Conservation (phyloP, 2,113 vertebrate species). For the Triplophysa rosa region DNA sequence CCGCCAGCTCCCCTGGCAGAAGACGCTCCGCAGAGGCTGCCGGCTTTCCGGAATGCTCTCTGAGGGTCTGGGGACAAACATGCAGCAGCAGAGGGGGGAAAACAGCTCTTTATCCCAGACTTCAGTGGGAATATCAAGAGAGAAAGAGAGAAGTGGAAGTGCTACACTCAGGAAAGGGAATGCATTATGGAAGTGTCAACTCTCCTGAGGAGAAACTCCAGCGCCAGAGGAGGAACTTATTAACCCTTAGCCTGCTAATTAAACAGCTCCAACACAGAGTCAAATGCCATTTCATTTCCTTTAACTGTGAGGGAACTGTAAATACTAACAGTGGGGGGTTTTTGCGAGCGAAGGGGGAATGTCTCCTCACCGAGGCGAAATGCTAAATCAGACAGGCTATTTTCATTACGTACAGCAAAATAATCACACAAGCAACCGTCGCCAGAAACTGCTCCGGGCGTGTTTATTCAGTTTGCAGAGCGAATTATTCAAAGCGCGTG, state of each 20-base stretch:
- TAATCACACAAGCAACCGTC: conserved; percentile 31
- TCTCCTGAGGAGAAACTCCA: conserved; percentile 54
- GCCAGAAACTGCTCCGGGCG: conserved; percentile 21
- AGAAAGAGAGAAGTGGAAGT: conserved; percentile 32
- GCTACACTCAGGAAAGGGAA: conserved; percentile 53
- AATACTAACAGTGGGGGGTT: conserved; percentile 38
- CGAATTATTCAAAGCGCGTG: not conserved
- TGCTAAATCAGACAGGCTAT: conserved; percentile 33
- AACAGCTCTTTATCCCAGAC: conserved; percentile 76
- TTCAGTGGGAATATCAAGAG: conserved; percentile 77
- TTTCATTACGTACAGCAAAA: conserved; percentile 36
- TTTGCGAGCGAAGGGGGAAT: conserved; percentile 35
- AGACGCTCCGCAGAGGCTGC: conserved; percentile 64
- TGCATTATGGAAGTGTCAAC: conserved; percentile 60
- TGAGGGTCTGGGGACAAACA: conserved; percentile 73
- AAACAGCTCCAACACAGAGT: conserved; percentile 61
- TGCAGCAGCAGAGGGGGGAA: conserved; percentile 60
- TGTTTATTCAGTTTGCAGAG: conserved; percentile 40
- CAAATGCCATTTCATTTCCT: conserved; percentile 66
- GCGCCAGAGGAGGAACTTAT: conserved; percentile 62
- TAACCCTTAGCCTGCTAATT: conserved; percentile 70
- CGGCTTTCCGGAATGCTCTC: conserved; percentile 62
- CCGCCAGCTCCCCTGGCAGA: conserved; percentile 64
- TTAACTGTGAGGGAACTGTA: conserved; percentile 51
- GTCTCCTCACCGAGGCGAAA: conserved; percentile 24